A percentile compares a stretch with the other conserved stretches of the same genome.
Conservation (phyloP, 2,797 vertebrate genomes). For the Hoplostethus atlanticus region DNA sequence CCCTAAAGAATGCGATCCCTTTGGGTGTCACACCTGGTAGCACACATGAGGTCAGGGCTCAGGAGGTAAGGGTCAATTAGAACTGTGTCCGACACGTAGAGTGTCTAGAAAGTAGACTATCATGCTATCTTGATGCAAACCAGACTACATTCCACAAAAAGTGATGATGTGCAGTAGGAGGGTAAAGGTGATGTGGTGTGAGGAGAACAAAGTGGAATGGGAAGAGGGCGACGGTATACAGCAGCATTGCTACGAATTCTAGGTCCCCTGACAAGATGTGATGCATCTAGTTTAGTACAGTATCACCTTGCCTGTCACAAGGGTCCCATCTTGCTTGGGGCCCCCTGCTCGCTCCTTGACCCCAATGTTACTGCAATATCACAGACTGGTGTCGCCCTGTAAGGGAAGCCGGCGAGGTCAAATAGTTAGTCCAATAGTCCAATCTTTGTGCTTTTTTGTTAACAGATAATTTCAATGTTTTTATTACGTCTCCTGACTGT, state of each 20-base stretch:
- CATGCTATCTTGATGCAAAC: constrained; percentile 45
- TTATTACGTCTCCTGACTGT: constrained; percentile 22
- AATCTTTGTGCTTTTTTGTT: background rate
- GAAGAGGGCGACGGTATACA: background rate
- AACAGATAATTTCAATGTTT: background rate
- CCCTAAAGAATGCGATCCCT: background rate
- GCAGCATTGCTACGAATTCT: too few relatives aligned
- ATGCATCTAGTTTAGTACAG: too few relatives aligned
- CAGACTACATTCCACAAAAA: constrained; percentile 39
- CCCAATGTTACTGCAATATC: background rate
- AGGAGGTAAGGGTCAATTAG: constrained; percentile 15
- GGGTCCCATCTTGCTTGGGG: too few relatives aligned
- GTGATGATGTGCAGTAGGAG: background rate
- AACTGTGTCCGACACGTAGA: constrained; percentile 4
- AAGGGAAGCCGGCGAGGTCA: constrained; percentile 5
- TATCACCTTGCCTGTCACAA: too few relatives aligned
- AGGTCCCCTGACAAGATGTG: too few relatives aligned
- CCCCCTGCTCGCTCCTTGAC: background rate
- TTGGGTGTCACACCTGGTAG: constrained; percentile 11
- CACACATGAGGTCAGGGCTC: constrained; percentile 11
- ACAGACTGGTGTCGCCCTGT: constrained; percentile 8
- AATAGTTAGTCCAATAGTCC: constrained; percentile 11
- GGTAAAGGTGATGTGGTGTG: background rate
- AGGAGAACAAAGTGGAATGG: background rate
- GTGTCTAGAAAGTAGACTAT: background rate